A percentile compares a stretch with the other conserved stretches of the same genome.
Evolutionary conservation across 2,888 invertebrate species (phyloP).

Genomic region (Drosophila pseudotakahashii): DNA sequence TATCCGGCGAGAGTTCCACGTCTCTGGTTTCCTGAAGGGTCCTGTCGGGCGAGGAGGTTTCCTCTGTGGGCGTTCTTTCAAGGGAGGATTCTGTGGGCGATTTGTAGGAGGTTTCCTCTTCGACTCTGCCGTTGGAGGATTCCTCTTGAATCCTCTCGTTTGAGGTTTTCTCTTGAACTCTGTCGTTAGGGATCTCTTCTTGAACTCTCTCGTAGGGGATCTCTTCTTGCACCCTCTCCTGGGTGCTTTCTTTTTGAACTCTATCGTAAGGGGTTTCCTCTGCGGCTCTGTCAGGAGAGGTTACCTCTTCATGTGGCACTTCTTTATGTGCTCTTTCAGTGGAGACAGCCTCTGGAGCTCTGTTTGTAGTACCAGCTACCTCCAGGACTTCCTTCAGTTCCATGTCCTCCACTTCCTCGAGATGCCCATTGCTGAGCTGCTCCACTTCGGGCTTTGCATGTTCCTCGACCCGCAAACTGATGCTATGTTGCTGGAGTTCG

Average conservation of each 20-base stretch:
- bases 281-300: background rate
- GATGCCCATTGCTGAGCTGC: slow-evolving; percentile 34
- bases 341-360: slow-evolving; percentile 1
- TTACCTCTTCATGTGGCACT: background rate
- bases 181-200: background rate
- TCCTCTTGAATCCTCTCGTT: slow-evolving; percentile 13
- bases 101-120: background rate
- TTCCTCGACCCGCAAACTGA: slow-evolving; percentile 33
- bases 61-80: slow-evolving; percentile 12
- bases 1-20: slow-evolving; percentile 33
- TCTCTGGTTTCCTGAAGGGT: background rate
- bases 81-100: background rate
- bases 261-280: background rate
- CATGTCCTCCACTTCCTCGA: slow-evolving; percentile 11
- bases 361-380: slow-evolving; percentile 25
- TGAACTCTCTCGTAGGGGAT: slow-evolving; percentile 1
- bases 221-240: slow-evolving; percentile 5
- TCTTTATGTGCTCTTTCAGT: background rate
- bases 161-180: slow-evolving; percentile 1
- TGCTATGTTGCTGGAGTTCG: slow-evolving; percentile 76
- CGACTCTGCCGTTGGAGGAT: background rate
- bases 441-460: slow-evolving; percentile 9
- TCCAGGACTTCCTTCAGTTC: slow-evolving; percentile 14
- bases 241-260: slow-evolving; percentile 2
- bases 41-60: slow-evolving; percentile 5